Percentiles rank a stretch among this genome's conserved stretches.
Evolutionary conservation across 2,113 vertebrate genomes (phyloP).

Genomic region (Phoenicopterus ruber): DNA sequence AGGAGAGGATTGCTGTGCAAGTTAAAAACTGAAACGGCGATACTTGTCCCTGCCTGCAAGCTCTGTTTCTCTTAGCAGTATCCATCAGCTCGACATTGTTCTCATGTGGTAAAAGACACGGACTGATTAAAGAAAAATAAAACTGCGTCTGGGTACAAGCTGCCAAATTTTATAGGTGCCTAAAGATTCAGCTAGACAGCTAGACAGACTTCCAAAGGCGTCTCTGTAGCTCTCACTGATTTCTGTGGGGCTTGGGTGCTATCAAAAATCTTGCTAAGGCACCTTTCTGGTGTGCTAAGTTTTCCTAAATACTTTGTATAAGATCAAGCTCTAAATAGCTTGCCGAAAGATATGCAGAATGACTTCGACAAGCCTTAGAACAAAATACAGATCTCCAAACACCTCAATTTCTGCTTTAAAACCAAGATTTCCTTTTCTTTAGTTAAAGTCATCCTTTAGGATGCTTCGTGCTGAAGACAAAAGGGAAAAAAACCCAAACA

Average conservation of each 20-base stretch:
- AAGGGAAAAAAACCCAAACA: neutral
- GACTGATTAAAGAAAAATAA: constrained; percentile 15
- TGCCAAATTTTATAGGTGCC: neutral
- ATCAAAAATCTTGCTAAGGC: neutral
- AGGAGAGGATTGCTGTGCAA: neutral
- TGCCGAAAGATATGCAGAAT: neutral
- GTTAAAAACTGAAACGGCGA: neutral
- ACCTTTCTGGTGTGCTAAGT: neutral
- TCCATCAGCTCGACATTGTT: neutral
- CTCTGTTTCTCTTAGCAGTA: neutral
- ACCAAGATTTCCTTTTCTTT: neutral
- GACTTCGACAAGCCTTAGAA: neutral
- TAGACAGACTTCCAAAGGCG: neutral
- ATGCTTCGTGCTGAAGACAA: fast-evolving
- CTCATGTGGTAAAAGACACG: constrained; percentile 17
- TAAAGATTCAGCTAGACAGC: neutral
- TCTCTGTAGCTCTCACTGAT: neutral
- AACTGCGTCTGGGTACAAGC: neutral
- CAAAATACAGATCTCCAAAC: neutral
- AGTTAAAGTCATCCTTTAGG: neutral
- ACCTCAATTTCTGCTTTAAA: neutral
- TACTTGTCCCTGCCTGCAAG: constrained; percentile 43
- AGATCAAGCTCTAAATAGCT: neutral
- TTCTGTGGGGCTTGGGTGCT: neutral
- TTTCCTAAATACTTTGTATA: neutral